phyloP scores from a whole-genome alignment of 2,797 vertebrate species.

The Octomys mimax region DNA sequence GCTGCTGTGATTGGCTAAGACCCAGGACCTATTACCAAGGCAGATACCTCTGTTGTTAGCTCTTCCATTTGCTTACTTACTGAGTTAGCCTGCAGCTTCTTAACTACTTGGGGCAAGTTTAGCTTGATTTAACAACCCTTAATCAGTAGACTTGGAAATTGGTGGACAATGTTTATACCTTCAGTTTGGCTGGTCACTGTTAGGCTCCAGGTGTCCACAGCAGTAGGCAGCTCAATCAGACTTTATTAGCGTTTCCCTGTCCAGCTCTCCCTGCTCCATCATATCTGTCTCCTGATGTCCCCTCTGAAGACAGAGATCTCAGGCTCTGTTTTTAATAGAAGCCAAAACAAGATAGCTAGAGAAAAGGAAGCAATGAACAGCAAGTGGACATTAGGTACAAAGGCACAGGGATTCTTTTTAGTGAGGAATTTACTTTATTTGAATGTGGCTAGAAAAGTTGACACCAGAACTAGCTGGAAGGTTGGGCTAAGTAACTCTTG shows the following conservation, averaged over 20 bases:
- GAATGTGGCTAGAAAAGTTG: neutral
- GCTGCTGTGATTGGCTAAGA: neutral
- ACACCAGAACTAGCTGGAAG: neutral
- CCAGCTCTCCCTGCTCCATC: neutral
- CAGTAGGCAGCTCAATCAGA: no score
- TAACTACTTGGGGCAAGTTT: neutral
- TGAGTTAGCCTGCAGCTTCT: neutral
- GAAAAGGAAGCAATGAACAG: neutral
- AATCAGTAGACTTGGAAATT: neutral
- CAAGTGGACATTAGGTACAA: neutral
- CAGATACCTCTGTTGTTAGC: neutral
- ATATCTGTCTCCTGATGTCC: neutral
- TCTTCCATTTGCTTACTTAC: neutral
- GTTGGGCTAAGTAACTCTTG: neutral
- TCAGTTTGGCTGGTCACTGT: neutral
- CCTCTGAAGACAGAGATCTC: neutral
- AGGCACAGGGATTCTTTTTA: neutral
- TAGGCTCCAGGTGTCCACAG: neutral
- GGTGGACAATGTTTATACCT: neutral
- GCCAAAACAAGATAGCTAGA: neutral
- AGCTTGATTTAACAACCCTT: neutral
- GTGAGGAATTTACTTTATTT: neutral
- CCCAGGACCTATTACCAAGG: neutral
- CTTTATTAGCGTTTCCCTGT: neutral
- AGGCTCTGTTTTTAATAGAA: neutral